A percentile compares a stretch with the other conserved stretches of the same genome.
phyloP scores from a whole-genome alignment of 1,140 invertebrate species.

The Medauroidea extradentata region DNA sequence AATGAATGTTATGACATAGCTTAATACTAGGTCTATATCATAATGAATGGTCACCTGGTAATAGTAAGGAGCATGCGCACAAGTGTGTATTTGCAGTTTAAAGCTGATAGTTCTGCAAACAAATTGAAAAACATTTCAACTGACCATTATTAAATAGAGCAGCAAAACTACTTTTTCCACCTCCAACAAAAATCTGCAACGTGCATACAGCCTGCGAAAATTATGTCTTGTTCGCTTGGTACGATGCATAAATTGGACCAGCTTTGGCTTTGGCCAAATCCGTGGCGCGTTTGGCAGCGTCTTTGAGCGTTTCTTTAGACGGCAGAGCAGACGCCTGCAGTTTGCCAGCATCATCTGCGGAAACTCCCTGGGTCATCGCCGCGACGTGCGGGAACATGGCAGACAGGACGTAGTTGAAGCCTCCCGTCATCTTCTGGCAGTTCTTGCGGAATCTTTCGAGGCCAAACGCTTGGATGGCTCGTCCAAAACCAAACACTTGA shows the following conservation, averaged over 20 bases:
- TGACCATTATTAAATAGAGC: no score
- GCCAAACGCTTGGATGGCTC: conserved; percentile 82
- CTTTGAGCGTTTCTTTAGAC: conserved; percentile 61
- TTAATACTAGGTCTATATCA: no score
- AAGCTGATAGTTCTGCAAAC: no score
- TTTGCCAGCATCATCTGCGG: conserved; percentile 33
- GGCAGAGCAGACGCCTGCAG: conserved; percentile 41
- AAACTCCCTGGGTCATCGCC: conserved; percentile 27
- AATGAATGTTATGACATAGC: no score
- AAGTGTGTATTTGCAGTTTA: no score
- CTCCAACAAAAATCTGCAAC: no score
- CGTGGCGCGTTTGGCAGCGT: conserved; percentile 67
- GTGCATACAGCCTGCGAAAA: no score
- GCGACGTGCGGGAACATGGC: conserved; percentile 58
- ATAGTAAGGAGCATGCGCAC: no score
- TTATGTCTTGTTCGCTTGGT: conserved; percentile 44
- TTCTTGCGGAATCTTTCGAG: conserved; percentile 84
- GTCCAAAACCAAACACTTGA: conserved; percentile 79
- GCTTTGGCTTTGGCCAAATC: conserved; percentile 70
- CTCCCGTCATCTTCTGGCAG: conserved; percentile 68
- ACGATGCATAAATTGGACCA: conserved; percentile 53
- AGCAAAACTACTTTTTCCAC: no score
- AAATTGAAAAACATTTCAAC: no score
- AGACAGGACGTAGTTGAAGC: conserved; percentile 76
- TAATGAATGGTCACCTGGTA: no score